Evolutionary conservation across 2,888 invertebrate genomes (phyloP), one percentile per base, ranked within the genome.

Genomic region (Amphipyra berbera): DNA sequence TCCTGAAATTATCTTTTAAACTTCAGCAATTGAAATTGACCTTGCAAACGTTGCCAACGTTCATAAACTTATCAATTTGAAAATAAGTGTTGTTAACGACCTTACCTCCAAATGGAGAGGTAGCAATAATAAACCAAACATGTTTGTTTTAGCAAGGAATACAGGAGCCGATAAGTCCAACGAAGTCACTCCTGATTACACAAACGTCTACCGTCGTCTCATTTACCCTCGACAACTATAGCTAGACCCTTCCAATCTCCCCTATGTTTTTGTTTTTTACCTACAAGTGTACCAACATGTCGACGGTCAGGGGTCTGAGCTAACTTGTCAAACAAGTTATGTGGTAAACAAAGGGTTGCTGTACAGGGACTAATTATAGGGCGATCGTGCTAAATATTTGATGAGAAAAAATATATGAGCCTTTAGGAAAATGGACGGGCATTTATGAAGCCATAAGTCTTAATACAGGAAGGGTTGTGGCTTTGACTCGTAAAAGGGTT

Each of bases 251-350:
- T 59, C 46, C 10, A n/a, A 57, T 59, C 68, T 64, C 74, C 73
- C 68, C 65, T 37, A 49, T 71, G 64, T 78, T 66, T 75, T 73
- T 76, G 55, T 73, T 66, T 70, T 68, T 42, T 58, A 55, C 68
- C 53, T 47, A 50, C 61, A 41, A 62, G 55, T 64, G 53, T 61
- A 41, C 61, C 60, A 70, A 70, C 69, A 68, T 61, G 52, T 55
- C 58, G 55, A 27, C 41, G 55, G 53, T 44, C 61, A 73, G 61
- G 64, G 76, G 53, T 79, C 82, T 53, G 52, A 41, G 56, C 64
- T 70, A 61, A 68, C 62, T 76, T 77, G 81, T 67, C 77, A 76
- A 73, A 73, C 73, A 76, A 50, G 71, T 68, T 68, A 75, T 67
- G 72, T 63, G 44, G 38, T 38, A 73, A 76, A 76, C 61, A 70